Evolutionary conservation across 2,888 invertebrate genomes (phyloP).

Genomic region (Rotaria sp.): DNA sequence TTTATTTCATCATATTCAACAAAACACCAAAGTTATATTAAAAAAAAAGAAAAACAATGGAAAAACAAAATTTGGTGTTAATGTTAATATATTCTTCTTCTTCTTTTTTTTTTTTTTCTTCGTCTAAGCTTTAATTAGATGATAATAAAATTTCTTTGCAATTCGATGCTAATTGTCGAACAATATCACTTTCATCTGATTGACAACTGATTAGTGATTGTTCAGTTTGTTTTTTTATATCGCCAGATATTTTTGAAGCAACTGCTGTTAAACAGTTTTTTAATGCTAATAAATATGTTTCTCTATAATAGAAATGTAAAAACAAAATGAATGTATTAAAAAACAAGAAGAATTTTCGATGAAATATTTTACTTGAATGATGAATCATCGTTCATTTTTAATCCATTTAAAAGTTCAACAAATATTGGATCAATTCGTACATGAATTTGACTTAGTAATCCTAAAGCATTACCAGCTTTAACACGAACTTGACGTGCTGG

Average conservation of each 20-base stretch:
- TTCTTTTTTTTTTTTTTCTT: neutral
- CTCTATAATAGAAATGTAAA: constrained; percentile 62
- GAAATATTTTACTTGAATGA: constrained; percentile 61
- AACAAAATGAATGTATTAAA: neutral
- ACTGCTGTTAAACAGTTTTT: constrained; percentile 75
- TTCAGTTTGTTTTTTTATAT: constrained; percentile 58
- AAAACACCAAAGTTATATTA: neutral
- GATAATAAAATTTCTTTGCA: neutral
- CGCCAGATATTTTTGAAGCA: constrained; percentile 79
- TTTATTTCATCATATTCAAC: neutral
- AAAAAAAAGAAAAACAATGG: neutral
- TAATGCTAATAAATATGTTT: constrained; percentile 84
- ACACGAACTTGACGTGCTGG: constrained; percentile 76
- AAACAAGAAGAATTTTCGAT: neutral
- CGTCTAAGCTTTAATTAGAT: neutral
- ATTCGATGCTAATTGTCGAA: neutral
- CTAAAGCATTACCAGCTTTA: constrained; percentile 74
- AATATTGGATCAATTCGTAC: constrained; percentile 88
- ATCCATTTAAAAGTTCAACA: constrained; percentile 77
- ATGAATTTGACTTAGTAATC: constrained; percentile 81
- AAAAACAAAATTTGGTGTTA: neutral
- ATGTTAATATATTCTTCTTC: neutral
- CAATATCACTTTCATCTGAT: constrained; percentile 2
- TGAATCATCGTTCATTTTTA: constrained; percentile 73
- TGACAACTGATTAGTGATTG: neutral